phyloP scores from a whole-genome alignment of 2,797 vertebrate genomes.

The Notolepis coatsorum region DNA sequence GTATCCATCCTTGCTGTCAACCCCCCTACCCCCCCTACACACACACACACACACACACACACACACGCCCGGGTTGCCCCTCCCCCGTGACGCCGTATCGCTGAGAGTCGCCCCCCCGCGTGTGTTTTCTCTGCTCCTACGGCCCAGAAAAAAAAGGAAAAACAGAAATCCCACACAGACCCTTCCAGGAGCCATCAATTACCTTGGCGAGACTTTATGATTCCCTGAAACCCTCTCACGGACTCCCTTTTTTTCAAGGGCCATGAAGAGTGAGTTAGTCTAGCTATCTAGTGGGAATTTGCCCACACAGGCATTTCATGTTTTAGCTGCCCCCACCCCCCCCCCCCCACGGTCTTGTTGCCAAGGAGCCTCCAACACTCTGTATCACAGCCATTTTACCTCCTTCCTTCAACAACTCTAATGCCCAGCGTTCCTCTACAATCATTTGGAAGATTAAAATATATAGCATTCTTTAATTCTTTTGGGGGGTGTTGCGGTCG shows the following conservation, averaged over 20 bases:
- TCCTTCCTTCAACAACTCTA: constrained; percentile 6
- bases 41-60: constrained; percentile 20
- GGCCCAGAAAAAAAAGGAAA: constrained; percentile 65
- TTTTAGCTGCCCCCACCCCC: constrained; percentile 25
- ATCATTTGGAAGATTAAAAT: constrained; percentile 34
- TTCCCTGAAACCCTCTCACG: constrained; percentile 60
- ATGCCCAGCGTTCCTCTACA: constrained; percentile 24
- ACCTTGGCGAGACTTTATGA: constrained; percentile 60
- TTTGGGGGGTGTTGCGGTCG: constrained; percentile 27
- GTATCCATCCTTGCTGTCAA: constrained; percentile 67
- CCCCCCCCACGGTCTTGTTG: background rate
- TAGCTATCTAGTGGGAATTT: constrained; percentile 45
- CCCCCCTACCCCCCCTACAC: constrained; percentile 30
- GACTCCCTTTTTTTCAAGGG: constrained; percentile 41
- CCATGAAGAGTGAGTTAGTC: constrained; percentile 42
- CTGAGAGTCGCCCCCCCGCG: constrained; percentile 53
- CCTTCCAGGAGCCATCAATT: constrained; percentile 76
- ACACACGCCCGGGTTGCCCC: too few relatives aligned
- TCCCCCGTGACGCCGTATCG: constrained; percentile 57
- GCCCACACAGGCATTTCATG: constrained; percentile 47
- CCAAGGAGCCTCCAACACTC: constrained; percentile 16
- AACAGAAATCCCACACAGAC: constrained; percentile 75
- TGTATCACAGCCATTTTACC: constrained; percentile 25
- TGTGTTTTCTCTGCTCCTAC: constrained; percentile 70
- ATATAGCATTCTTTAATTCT: constrained; percentile 55